phyloP scores from a whole-genome alignment of 1,140 invertebrate species.

The Anthonomus grandis region DNA sequence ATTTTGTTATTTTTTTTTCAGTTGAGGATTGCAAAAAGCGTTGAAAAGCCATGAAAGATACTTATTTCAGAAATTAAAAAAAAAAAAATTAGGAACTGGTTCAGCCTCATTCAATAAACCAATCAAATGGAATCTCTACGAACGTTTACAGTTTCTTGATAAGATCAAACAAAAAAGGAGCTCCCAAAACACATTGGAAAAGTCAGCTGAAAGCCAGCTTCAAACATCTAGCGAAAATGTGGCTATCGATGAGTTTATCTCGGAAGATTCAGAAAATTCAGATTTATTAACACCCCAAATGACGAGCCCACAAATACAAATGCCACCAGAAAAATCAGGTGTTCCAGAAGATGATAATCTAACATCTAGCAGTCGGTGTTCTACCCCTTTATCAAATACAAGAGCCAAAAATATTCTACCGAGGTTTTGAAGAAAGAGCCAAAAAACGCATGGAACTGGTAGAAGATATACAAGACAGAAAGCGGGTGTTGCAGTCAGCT shows the following conservation, averaged over 20 bases:
- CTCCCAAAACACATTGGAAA: neutral
- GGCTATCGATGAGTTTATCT: neutral
- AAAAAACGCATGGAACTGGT: neutral
- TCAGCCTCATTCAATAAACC: neutral
- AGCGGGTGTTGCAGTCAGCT: too few species aligned
- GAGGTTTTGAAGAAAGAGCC: too few species aligned
- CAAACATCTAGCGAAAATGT: neutral
- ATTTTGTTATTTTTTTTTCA: neutral
- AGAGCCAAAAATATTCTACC: neutral
- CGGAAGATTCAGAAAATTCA: neutral
- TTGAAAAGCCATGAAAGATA: too few species aligned
- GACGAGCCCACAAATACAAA: neutral
- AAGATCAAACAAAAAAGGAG: neutral
- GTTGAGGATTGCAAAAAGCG: neutral
- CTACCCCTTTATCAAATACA: neutral
- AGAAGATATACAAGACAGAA: neutral
- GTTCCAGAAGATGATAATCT: neutral
- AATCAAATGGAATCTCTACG: neutral
- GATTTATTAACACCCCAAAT: neutral
- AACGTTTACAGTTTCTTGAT: neutral
- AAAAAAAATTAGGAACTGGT: neutral
- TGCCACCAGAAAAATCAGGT: neutral
- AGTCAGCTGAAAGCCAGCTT: neutral
- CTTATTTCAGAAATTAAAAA: neutral
- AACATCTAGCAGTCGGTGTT: neutral